Conservation (phyloP, 2,797 vertebrate genomes). For the Danio choprae region DNA sequence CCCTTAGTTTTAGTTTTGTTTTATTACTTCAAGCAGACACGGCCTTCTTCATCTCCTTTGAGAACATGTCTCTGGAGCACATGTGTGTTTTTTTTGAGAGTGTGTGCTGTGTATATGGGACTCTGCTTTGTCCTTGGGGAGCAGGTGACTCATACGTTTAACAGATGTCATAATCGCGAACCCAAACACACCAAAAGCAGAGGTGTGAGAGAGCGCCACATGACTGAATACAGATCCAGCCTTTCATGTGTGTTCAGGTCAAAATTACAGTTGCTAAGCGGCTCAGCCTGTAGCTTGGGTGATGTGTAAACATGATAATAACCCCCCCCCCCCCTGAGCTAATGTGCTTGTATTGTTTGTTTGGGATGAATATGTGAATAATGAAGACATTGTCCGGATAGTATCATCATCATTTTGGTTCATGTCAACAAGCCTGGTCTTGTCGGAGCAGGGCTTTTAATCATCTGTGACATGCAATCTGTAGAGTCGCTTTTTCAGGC, state of each 20-base stretch:
- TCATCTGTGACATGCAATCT: constrained; percentile 6
- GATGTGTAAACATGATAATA: constrained; percentile 52
- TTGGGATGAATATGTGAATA: constrained; percentile 42
- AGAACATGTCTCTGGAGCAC: constrained; percentile 11
- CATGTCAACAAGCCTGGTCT: constrained; percentile 37
- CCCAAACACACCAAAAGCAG: constrained; percentile 15
- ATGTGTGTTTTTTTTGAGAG: constrained; percentile 1
- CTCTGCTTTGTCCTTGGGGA: constrained; percentile 26
- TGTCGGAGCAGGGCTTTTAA: constrained; percentile 6
- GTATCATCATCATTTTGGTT: constrained; percentile 46
- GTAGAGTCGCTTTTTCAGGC: not conserved
- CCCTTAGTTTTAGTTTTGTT: not conserved
- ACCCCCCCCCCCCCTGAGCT: constrained; percentile 19
- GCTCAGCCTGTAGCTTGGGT: constrained; percentile 43
- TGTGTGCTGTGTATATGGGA: constrained; percentile 4
- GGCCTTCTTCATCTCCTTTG: not conserved
- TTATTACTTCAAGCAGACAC: not conserved
- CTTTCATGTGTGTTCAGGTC: not conserved
- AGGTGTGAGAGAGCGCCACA: constrained; percentile 24
- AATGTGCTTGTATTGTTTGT: constrained; percentile 28
- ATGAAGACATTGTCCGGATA: constrained; percentile 35
- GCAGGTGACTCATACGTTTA: constrained; percentile 46
- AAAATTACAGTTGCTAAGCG: constrained; percentile 38
- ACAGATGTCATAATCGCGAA: constrained; percentile 38
- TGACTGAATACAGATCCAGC: constrained; percentile 17